phyloP scores from a whole-genome alignment of 2,113 vertebrate species.

The Leptodactylus fuscus region DNA sequence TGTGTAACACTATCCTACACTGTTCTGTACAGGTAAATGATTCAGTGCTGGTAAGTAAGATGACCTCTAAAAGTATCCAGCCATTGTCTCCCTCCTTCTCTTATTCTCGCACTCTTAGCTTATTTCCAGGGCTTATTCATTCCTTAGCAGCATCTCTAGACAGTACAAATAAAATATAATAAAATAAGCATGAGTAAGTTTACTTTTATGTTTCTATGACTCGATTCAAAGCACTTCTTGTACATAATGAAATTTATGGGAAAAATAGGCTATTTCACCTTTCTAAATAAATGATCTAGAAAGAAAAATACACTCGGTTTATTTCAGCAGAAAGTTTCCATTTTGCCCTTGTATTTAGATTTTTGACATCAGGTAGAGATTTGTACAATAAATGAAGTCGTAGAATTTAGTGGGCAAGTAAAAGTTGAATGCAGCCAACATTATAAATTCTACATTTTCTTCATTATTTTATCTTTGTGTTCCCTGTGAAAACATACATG shows the following conservation, averaged over 20 bases:
- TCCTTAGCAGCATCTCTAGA: neutral
- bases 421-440: neutral
- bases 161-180: neutral
- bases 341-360: neutral
- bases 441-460: neutral
- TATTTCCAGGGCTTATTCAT: neutral
- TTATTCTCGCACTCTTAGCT: neutral
- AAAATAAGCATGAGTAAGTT: constrained; percentile 12
- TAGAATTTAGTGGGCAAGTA: neutral
- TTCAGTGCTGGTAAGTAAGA: constrained; percentile 13
- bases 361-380: neutral
- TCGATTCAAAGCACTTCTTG: neutral
- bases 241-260: neutral
- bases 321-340: neutral
- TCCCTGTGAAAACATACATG: neutral
- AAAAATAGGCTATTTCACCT: neutral
- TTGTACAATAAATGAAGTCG: neutral
- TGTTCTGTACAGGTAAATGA: neutral
- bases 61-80: constrained; percentile 7
- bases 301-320: neutral
- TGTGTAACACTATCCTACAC: neutral
- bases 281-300: neutral
- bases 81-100: neutral
- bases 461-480: neutral
- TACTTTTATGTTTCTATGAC: neutral